Percentiles rank a stretch among this genome's conserved stretches.
Conservation (phyloP, 2,797 vertebrate genomes). For the Melanogrammus aeglefinus region DNA sequence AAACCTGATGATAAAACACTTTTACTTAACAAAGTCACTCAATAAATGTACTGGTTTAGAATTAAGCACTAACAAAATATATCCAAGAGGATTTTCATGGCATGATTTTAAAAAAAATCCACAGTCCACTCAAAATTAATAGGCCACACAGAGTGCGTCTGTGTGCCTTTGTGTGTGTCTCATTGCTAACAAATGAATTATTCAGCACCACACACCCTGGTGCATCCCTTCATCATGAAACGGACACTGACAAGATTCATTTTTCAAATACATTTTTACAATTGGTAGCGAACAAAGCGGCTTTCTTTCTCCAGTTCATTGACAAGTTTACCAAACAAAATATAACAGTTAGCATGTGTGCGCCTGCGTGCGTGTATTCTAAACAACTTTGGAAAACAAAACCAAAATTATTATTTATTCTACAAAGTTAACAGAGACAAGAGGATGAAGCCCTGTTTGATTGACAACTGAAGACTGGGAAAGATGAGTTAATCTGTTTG, state of each 20-base stretch:
- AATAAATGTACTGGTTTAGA: slow-evolving; percentile 5
- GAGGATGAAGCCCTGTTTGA: not conserved
- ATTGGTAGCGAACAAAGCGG: not conserved
- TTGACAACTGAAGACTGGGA: not conserved
- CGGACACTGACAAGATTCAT: slow-evolving; percentile 9
- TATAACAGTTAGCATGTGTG: not conserved
- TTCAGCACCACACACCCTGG: not conserved
- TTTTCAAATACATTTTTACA: not conserved
- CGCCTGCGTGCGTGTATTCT: not conserved
- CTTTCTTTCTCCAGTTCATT: not conserved
- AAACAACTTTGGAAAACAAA: not conserved
- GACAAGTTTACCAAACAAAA: not conserved
- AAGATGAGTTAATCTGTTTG: not conserved
- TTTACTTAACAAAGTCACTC: not conserved
- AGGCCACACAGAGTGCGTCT: not conserved
- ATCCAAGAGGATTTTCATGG: not conserved
- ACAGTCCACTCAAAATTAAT: slow-evolving; percentile 1
- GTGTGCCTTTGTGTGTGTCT: not conserved
- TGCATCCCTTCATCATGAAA: slow-evolving; percentile 12
- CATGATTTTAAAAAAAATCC: not conserved
- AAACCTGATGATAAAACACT: not conserved
- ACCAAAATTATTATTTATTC: not conserved
- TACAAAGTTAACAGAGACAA: not conserved
- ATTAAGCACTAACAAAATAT: not conserved
- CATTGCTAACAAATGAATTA: slow-evolving; percentile 1